Conservation (phyloP, 2,888 invertebrate genomes). For the Taphrorychus bicolor region DNA sequence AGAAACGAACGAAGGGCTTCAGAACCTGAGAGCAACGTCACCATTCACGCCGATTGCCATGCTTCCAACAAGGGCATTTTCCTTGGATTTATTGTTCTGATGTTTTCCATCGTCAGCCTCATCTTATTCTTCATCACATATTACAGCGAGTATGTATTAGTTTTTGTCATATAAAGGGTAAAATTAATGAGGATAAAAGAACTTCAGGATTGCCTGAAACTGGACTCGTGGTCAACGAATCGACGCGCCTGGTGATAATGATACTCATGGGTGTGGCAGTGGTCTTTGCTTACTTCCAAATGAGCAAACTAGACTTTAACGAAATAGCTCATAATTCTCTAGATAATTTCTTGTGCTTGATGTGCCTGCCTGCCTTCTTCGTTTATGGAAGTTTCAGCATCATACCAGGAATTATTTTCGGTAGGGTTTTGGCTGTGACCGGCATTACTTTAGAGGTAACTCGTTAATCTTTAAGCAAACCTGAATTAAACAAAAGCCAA, state of each 20-base stretch:
- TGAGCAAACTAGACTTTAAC: slow-evolving; percentile 71
- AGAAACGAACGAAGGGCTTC: slow-evolving; percentile 23
- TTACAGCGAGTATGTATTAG: slow-evolving; percentile 60
- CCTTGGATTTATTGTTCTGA: slow-evolving; percentile 66
- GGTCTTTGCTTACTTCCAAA: slow-evolving; percentile 69
- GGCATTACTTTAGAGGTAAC: slow-evolving; percentile 46
- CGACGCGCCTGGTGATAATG: slow-evolving; percentile 65
- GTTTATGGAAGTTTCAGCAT: slow-evolving; percentile 73
- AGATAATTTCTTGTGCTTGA: slow-evolving; percentile 74
- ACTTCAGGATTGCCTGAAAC: slow-evolving; percentile 51
- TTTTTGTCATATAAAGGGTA: not conserved
- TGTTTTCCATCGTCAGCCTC: slow-evolving; percentile 66
- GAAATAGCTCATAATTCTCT: slow-evolving; percentile 69
- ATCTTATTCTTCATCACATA: slow-evolving; percentile 68
- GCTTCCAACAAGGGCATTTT: slow-evolving; percentile 79
- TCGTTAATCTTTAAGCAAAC: not conserved
- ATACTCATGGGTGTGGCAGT: slow-evolving; percentile 66
- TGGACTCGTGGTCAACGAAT: slow-evolving; percentile 63
- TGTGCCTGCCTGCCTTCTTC: slow-evolving; percentile 77
- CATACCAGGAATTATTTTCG: slow-evolving; percentile 65
- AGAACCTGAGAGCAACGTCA: slow-evolving; percentile 52
- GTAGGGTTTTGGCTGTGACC: slow-evolving; percentile 43
- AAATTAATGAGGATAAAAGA: slow-evolving; percentile 51
- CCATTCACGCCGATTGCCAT: slow-evolving; percentile 72
- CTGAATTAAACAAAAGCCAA: too few relatives aligned